A percentile compares a stretch with the other conserved stretches of the same genome.
These are phyloP conservation scores for Nephila pilipes DNA, from an alignment of 1,140 invertebrate genomes.

Conservation along the genomic window DNA sequence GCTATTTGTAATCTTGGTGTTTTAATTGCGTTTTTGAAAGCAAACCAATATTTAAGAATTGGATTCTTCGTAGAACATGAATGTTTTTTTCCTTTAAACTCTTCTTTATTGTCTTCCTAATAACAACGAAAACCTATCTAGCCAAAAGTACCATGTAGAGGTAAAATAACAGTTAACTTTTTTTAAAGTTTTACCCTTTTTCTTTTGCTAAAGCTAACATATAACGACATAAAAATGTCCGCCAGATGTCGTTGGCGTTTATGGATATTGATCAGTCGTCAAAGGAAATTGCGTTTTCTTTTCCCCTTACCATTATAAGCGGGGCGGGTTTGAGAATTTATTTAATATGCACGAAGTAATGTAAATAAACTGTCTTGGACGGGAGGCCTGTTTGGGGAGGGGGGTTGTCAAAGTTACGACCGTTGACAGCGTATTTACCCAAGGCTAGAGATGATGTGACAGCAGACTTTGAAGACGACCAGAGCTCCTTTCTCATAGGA, in stretches of 20 bases:
- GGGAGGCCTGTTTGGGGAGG: slow-evolving; percentile 12
- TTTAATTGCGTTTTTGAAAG: too few species aligned
- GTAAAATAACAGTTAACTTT: background rate
- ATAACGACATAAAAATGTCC: slow-evolving; percentile 13
- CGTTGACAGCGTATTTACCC: slow-evolving; percentile 43
- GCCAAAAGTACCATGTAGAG: background rate
- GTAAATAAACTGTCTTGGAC: slow-evolving; percentile 63
- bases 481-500: background rate
- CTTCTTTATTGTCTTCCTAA: background rate
- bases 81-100: background rate
- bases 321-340: slow-evolving; percentile 46
- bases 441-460: slow-evolving; percentile 50
- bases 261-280: slow-evolving; percentile 68
- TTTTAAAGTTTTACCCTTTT: background rate
- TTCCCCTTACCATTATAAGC: slow-evolving; percentile 13
- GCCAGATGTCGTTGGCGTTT: slow-evolving; percentile 64
- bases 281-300: slow-evolving; percentile 61
- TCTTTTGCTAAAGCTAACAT: background rate
- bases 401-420: background rate
- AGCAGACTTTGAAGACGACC: slow-evolving; percentile 19
- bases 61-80: too few species aligned
- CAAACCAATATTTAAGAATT: too few species aligned
- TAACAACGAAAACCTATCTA: background rate
- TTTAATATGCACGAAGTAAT: slow-evolving; percentile 66
- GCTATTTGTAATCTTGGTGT: too few species aligned